Conservation (phyloP, 2,888 invertebrate genomes). For the Pharmacophagus antenor region DNA sequence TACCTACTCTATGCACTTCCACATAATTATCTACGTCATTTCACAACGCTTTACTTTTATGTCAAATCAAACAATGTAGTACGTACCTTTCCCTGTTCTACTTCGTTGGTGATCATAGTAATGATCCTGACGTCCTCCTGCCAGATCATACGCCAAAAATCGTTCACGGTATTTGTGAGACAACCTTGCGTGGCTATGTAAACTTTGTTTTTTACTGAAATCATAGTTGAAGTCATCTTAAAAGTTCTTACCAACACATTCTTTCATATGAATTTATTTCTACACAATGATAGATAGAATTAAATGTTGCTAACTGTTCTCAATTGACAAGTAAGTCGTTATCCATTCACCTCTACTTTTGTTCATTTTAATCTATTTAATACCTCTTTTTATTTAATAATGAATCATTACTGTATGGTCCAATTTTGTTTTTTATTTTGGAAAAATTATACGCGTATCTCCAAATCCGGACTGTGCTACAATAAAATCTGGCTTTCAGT, state of each 20-base stretch:
- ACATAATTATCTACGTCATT: too few species aligned
- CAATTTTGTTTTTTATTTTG: too few species aligned
- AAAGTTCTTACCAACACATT: neutral
- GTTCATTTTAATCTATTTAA: too few species aligned
- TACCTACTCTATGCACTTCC: too few species aligned
- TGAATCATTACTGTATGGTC: too few species aligned
- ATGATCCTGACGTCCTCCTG: slow-evolving; percentile 98
- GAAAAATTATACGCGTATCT: too few species aligned
- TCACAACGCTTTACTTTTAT: too few species aligned
- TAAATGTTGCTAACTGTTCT: neutral
- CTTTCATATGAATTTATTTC: neutral
- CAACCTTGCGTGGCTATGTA: slow-evolving; percentile 97
- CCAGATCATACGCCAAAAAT: slow-evolving; percentile 99
- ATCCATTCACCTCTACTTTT: too few species aligned
- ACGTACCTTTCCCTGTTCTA: slow-evolving; percentile 91
- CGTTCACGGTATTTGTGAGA: slow-evolving; percentile 91
- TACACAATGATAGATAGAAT: neutral
- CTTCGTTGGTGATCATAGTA: slow-evolving; percentile 99
- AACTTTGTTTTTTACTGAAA: slow-evolving; percentile 78
- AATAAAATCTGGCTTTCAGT: too few species aligned
- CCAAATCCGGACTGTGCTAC: too few species aligned
- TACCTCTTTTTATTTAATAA: too few species aligned
- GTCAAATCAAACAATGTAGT: neutral
- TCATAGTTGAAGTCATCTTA: neutral
- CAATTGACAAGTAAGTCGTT: too few species aligned